Conservation (phyloP, 1,140 invertebrate genomes). For the Lamellibrachia luymesi region DNA sequence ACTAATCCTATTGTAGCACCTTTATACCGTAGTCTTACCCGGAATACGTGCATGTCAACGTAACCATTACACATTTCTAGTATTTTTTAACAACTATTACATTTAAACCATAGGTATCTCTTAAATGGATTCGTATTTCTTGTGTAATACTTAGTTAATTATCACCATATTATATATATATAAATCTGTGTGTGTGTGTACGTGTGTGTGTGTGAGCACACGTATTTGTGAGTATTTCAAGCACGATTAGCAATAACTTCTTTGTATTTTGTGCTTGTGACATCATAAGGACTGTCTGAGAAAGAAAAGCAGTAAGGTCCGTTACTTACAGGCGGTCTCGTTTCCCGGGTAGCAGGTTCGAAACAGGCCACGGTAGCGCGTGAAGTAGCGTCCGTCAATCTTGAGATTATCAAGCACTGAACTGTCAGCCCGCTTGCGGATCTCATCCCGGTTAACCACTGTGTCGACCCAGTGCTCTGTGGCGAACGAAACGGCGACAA, state of each 20-base stretch:
- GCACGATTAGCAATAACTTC: too few species aligned
- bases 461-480: slow-evolving; percentile 50
- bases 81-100: too few species aligned
- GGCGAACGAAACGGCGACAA: slow-evolving; percentile 44
- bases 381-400: slow-evolving; percentile 33
- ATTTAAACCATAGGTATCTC: too few species aligned
- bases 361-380: slow-evolving; percentile 44
- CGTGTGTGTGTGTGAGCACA: background rate
- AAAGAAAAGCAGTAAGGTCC: background rate
- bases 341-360: slow-evolving; percentile 47
- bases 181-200: background rate
- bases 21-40: too few species aligned
- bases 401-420: background rate
- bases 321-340: slow-evolving; percentile 44
- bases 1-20: too few species aligned
- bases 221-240: too few species aligned
- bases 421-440: background rate
- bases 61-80: too few species aligned
- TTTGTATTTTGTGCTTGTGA: background rate
- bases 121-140: too few species aligned
- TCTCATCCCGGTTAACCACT: slow-evolving; percentile 33
- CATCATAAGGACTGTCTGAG: background rate
- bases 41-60: too few species aligned
- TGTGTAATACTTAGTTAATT: too few species aligned
- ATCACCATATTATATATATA: too few species aligned